Percentiles rank a stretch among this genome's conserved stretches.
Evolutionary conservation across 2,888 invertebrate species (phyloP).

Genomic region (Tetropium fuscum): DNA sequence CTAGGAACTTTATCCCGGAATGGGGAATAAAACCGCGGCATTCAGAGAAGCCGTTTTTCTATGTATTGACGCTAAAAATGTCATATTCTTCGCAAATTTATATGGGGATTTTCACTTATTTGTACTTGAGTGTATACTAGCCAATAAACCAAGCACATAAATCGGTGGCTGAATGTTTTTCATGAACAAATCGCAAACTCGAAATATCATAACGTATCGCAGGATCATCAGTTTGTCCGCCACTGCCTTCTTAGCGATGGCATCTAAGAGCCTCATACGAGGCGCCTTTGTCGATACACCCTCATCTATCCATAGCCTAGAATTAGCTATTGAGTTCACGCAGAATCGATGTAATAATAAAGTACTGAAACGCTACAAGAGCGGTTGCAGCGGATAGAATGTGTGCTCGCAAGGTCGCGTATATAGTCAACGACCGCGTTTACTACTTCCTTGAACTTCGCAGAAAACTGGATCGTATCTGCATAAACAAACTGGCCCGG

Average conservation of each 20-base stretch:
- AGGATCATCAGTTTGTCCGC: background rate
- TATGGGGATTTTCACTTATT: too few relatives aligned
- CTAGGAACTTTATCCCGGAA: too few relatives aligned
- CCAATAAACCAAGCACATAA: too few relatives aligned
- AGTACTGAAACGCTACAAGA: constrained; percentile 26
- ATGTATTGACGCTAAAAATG: too few relatives aligned
- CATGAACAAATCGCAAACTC: too few relatives aligned
- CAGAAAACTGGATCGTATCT: constrained; percentile 53
- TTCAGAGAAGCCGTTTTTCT: too few relatives aligned
- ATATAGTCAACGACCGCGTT: constrained; percentile 61
- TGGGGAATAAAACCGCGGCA: too few relatives aligned
- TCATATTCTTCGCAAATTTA: too few relatives aligned
- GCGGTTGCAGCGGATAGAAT: constrained; percentile 33
- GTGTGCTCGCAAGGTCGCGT: constrained; percentile 58
- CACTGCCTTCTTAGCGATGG: background rate
- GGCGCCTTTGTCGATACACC: constrained; percentile 4
- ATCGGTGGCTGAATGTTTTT: too few relatives aligned
- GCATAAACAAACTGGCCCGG: constrained; percentile 32
- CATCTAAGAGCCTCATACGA: background rate
- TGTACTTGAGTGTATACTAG: too few relatives aligned
- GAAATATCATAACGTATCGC: too few relatives aligned
- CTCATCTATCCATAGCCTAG: background rate
- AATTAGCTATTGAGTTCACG: constrained; percentile 8
- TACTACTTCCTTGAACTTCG: constrained; percentile 61
- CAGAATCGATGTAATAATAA: constrained; percentile 24